These are phyloP conservation scores for Schizopygopsis malacanthus DNA, from an alignment of 2,797 vertebrate genomes.

Conservation along the genomic window DNA sequence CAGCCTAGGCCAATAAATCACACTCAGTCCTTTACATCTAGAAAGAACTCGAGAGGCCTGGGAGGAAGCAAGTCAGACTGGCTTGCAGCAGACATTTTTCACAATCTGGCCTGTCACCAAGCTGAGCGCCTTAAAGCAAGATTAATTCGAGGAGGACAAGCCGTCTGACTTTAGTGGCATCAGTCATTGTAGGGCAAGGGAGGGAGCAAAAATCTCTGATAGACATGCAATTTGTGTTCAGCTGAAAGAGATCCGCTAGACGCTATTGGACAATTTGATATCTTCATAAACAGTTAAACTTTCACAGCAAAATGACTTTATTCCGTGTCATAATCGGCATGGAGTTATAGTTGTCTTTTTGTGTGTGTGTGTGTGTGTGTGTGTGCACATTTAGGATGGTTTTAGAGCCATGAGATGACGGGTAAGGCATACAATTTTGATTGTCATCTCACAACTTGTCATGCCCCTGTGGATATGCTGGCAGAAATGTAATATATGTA, in stretches of 20 bases:
- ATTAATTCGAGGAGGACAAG: slow-evolving; percentile 73
- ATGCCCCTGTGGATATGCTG: background rate
- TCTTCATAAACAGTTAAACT: slow-evolving; percentile 46
- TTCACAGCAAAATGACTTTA: background rate
- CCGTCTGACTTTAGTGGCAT: slow-evolving; percentile 71
- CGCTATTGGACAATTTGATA: slow-evolving; percentile 16
- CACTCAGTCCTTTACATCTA: slow-evolving; percentile 61
- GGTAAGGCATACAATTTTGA: background rate
- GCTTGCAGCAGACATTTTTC: slow-evolving; percentile 76
- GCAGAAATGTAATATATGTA: slow-evolving; percentile 1
- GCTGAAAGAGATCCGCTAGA: slow-evolving; percentile 15
- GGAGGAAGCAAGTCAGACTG: slow-evolving; percentile 50
- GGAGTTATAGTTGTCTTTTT: background rate
- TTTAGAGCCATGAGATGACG: background rate
- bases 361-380: background rate
- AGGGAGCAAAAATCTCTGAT: slow-evolving; percentile 48
- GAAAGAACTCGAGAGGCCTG: slow-evolving; percentile 61
- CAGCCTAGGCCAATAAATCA: slow-evolving; percentile 73
- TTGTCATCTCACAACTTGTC: slow-evolving; percentile 22
- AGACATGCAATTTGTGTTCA: slow-evolving; percentile 47
- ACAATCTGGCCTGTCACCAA: slow-evolving; percentile 76
- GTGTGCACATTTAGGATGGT: background rate
- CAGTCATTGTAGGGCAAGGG: slow-evolving; percentile 66
- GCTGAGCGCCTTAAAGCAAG: slow-evolving; percentile 71
- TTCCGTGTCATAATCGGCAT: background rate